Base-by-base conservation (phyloP, 2,888 invertebrate genomes). In the Itoplectis maculator region DNA sequence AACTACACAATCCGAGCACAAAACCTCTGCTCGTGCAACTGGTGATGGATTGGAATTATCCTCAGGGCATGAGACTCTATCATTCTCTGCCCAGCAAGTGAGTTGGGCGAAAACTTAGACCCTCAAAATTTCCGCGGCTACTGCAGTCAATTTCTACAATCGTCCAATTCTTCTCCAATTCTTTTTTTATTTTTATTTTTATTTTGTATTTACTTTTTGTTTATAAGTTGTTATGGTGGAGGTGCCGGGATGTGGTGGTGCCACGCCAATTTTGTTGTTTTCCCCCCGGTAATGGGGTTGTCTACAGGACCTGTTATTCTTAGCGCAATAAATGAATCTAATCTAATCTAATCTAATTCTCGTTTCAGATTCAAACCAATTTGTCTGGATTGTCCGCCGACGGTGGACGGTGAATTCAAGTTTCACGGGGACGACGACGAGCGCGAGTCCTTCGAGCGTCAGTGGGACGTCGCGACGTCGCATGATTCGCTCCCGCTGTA, bases 1-100 rank as follows among this genome's bases (percentile, higher is more conserved):
- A 95, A 72, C 93, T 97, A 86, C 94, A 95, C 90, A 98, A 98
- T 94, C 97, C 97, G 42, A 94, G 95, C 66, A 95, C 95, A 83
- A 94, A 94, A 89, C 94, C 96, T 82, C 92, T 97, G 81, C 93
- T 97, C 80, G 94, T 97, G 88, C 97, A 98, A 92, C 92, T 96
- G 77, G 94, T 96, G n/a, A 94, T 96, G 88, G 95, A 96, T 88
- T 94, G 95, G 88, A 94, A 93, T 86, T 97, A 97, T 93, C 96
- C 96, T 11, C 94, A 94, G 90, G 94, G 95, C 80, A 94, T 95
- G 82, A 93, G 93, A 84, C 89, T 94, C 77, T 93, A 93, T 84
- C 93, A 94, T 85, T 94, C 93, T 49, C 88, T 95, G 84, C 94
- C 95, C 35, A 89, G 89, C 72, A 92, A 91, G 93, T 93, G 84